phyloP scores from a whole-genome alignment of 2,113 vertebrate genomes.

The Cranoglanis bouderius region DNA sequence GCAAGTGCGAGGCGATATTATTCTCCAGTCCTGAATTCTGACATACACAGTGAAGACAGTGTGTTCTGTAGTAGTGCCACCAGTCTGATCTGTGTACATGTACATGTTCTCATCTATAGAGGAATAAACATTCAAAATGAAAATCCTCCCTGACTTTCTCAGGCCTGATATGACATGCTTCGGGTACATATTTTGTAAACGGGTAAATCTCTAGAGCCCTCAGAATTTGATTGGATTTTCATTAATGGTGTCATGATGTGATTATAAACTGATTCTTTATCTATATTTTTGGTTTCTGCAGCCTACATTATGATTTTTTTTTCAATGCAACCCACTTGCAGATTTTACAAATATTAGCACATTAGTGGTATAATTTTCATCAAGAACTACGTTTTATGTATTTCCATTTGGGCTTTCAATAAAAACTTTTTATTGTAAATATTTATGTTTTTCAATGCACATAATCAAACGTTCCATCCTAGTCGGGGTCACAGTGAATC shows the following conservation, averaged over 20 bases:
- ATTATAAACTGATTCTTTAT: background rate
- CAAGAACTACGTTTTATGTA: background rate
- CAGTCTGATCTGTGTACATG: background rate
- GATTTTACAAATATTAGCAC: background rate
- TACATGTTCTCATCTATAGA: background rate
- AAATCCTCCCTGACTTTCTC: background rate
- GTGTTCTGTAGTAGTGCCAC: background rate
- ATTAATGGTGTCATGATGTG: background rate
- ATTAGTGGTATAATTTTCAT: background rate
- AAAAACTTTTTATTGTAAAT: background rate
- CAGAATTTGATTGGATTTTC: background rate
- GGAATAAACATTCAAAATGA: background rate
- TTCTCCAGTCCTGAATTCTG: background rate
- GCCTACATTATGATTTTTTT: background rate
- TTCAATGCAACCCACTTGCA: background rate
- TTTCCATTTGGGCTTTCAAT: background rate
- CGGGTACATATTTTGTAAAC: background rate
- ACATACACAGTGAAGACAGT: background rate
- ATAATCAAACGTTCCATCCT: too few relatives aligned
- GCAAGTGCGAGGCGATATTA: background rate
- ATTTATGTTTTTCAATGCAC: background rate
- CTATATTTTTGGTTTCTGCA: background rate
- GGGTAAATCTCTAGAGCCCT: background rate
- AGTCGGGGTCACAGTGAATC: background rate
- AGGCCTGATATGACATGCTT: background rate